Percentiles rank a stretch among this genome's conserved stretches.
phyloP scores from a whole-genome alignment of 2,797 vertebrate species.

The Catostomus latipinnis region DNA sequence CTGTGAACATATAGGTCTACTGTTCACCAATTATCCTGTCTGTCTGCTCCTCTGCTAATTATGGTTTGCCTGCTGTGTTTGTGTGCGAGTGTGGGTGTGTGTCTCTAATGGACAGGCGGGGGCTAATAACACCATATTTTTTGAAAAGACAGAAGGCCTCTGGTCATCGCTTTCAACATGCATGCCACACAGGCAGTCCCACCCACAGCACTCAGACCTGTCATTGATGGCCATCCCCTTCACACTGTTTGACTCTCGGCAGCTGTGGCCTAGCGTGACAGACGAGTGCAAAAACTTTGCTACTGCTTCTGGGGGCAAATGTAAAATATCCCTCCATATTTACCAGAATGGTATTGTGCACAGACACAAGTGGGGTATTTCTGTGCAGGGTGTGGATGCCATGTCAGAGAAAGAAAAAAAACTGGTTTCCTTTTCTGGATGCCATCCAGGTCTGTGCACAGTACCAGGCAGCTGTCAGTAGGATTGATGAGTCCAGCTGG shows the following conservation, averaged over 20 bases:
- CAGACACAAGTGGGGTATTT: conserved; percentile 22
- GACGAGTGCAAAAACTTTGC: conserved; percentile 62
- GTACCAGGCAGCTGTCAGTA: conserved; percentile 77
- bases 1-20: conserved; percentile 71
- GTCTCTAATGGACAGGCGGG: conserved; percentile 74
- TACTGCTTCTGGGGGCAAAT: conserved; percentile 48
- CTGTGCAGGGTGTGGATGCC: conserved; percentile 59
- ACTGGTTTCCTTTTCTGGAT: conserved; percentile 67
- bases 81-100: conserved; percentile 1
- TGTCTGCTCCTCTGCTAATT: conserved; percentile 75
- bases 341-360: conserved; percentile 25
- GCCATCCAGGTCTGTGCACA: conserved; percentile 65
- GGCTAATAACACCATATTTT: conserved; percentile 80
- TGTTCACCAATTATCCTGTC: conserved; percentile 81
- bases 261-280: conserved; percentile 68
- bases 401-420: conserved; percentile 43
- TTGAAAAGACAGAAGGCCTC: conserved; percentile 74
- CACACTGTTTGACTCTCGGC: conserved; percentile 70
- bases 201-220: conserved; percentile 77
- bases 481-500: conserved; percentile 82
- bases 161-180: conserved; percentile 76
- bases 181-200: conserved; percentile 80
- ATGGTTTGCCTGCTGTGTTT: conserved; percentile 78
- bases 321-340: conserved; percentile 52
- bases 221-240: conserved; percentile 77